These are phyloP conservation scores for Pseudopodoces humilis DNA, from an alignment of 2,113 vertebrate species.

Conservation along the genomic window DNA sequence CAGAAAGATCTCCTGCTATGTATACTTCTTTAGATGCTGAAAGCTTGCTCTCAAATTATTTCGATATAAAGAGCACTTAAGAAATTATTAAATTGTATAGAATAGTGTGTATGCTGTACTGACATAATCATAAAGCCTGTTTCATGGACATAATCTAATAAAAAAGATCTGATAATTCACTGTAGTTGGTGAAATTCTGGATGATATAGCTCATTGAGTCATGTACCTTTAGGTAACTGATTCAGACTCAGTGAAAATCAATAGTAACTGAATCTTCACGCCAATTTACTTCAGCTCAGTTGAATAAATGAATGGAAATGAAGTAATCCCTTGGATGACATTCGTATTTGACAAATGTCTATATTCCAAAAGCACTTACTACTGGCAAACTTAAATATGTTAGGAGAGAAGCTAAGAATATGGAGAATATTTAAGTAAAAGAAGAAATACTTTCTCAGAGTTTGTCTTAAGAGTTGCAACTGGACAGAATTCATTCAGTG, in stretches of 20 bases:
- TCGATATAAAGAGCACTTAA: slow-evolving; percentile 28
- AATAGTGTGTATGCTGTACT: neutral
- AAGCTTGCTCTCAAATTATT: neutral
- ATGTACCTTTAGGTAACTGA: slow-evolving; percentile 8
- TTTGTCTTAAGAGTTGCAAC: neutral
- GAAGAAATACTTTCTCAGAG: neutral
- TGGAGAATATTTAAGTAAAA: neutral
- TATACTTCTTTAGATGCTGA: neutral
- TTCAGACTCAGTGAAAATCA: slow-evolving; percentile 46
- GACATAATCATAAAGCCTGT: neutral
- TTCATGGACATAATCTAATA: slow-evolving; percentile 22
- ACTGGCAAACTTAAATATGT: neutral
- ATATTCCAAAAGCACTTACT: neutral
- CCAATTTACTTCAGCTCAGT: slow-evolving; percentile 4
- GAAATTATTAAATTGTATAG: slow-evolving; percentile 15
- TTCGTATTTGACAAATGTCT: neutral
- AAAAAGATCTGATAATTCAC: slow-evolving; percentile 12
- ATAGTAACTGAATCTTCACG: slow-evolving; percentile 38
- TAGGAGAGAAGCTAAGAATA: neutral
- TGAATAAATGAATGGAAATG: slow-evolving; percentile 17
- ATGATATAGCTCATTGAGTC: neutral
- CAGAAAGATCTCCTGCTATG: neutral
- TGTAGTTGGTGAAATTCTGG: slow-evolving; percentile 11
- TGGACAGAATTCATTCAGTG: accelerated
- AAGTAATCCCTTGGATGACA: slow-evolving; percentile 4